A percentile compares a stretch with the other conserved stretches of the same genome.
These are phyloP conservation scores for Daubentonia madagascariensis DNA, from an alignment of 2,113 vertebrate genomes.

Conservation along the genomic window DNA sequence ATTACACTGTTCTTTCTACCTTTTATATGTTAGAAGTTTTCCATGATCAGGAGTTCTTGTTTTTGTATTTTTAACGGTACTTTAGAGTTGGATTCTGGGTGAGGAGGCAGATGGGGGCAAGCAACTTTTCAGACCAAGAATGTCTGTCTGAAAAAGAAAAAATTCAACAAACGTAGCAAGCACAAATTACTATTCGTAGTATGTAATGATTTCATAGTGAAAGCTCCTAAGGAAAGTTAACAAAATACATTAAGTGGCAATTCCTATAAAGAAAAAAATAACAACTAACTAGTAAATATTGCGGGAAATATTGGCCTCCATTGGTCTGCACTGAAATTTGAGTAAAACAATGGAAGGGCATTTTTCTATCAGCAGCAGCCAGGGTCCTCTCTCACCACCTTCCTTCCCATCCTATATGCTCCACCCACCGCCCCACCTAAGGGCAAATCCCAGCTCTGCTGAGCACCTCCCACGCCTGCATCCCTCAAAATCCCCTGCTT, in stretches of 20 bases:
- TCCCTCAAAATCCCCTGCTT: not conserved
- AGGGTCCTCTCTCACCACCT: not conserved
- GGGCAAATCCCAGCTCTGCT: not conserved
- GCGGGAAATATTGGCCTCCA: not conserved
- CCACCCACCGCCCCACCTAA: not conserved
- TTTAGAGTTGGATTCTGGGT: not conserved
- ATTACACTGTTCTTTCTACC: not conserved
- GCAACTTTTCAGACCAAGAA: not conserved
- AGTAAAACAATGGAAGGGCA: not conserved
- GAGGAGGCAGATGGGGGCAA: not conserved
- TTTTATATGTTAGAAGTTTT: not conserved
- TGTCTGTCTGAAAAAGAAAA: not conserved
- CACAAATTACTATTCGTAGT: not conserved
- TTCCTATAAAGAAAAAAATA: constrained; percentile 19
- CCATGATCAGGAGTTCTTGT: not conserved
- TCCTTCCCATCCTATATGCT: not conserved
- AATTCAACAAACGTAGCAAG: not conserved
- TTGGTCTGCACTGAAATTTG: not conserved
- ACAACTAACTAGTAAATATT: not conserved
- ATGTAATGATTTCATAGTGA: not conserved
- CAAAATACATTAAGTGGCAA: not conserved
- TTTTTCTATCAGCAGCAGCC: not conserved
- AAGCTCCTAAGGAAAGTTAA: not conserved
- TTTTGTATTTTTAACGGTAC: not conserved
- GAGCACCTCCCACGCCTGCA: not conserved